Base-by-base conservation (phyloP, 2,113 vertebrate species). In the Panthera leo region DNA sequence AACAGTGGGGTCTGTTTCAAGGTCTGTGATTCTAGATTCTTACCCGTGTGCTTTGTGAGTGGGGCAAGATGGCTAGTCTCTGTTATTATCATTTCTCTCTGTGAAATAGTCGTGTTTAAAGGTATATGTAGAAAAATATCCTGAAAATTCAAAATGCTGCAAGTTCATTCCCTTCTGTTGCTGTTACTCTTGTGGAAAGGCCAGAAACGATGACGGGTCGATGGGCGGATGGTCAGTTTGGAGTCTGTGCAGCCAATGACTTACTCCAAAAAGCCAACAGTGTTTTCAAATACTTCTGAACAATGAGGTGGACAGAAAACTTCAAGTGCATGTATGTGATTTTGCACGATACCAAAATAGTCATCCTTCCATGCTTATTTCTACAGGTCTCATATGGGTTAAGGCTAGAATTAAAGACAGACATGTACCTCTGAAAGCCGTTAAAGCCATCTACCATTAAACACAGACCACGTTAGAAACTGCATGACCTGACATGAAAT, bases 61-160 rank as follows among this genome's bases (percentile, higher is more conserved):
- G 19, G 12, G 80, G 75, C 23, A 78, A 48, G 79, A 82, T 23
- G 45, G 29, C 36, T 58, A 34, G 78, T 9, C 36, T 89, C 75
- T 92, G 34, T 36, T 25, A 45, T 42, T 39, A 36, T 14, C 25
- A 68, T 61, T 39, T 53, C 75, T 65, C 79, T 65, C 75, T 85
- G 39, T 73, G n/a, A 89, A 97, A 58, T 7, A 42, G 31, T 19
- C n/a, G 58, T 61, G 78, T 13, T 48, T 80, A 87, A 92, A 97
- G 36, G 61, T 42, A 12, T 16, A 55, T 19, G 10, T 27, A 73
- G 85, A n/a, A 34, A 73, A 94, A 53, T 34, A 73, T 21, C 80
- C 70, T 87, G 63, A 96, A 97, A 96, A 88, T 34, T 67, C 39
- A 83, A 83, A 93, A 92, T 48, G 53, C n/a, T 8, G 2, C 10